Conservation (phyloP, 2,888 invertebrate genomes). For the Ophion ventricosus region DNA sequence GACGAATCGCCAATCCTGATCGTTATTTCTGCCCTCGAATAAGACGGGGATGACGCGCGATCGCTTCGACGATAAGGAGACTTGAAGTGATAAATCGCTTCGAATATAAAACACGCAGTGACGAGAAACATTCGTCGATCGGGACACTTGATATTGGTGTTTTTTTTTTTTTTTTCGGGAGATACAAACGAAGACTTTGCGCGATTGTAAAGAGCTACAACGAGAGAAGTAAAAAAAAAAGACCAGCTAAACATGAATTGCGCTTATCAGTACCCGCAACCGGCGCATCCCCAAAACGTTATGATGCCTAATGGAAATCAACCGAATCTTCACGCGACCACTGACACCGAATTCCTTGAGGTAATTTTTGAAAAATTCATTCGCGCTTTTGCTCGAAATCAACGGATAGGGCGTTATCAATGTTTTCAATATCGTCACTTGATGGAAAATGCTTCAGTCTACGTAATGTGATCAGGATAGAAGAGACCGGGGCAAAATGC, state of each 20-base stretch:
- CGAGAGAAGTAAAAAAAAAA: not conserved
- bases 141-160: not conserved
- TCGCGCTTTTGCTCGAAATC: not conserved
- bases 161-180: no score
- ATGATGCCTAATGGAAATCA: slow-evolving; percentile 78
- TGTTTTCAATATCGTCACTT: not conserved
- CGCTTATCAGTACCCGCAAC: slow-evolving; percentile 81
- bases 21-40: slow-evolving; percentile 32
- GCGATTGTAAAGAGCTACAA: slow-evolving; percentile 5
- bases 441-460: not conserved
- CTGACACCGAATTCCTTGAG: slow-evolving; percentile 81
- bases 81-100: slow-evolving; percentile 18
- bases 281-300: slow-evolving; percentile 79
- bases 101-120: not conserved
- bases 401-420: not conserved
- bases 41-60: slow-evolving; percentile 22
- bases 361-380: slow-evolving; percentile 70
- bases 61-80: slow-evolving; percentile 26
- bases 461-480: not conserved
- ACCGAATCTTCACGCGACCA: slow-evolving; percentile 73
- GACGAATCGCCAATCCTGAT: slow-evolving; percentile 25
- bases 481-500: no score
- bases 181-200: slow-evolving; percentile 3
- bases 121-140: not conserved
- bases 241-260: slow-evolving; percentile 77